Evolutionary conservation across 2,113 vertebrate genomes (phyloP), one percentile per base, ranked within the genome.

Genomic region (Cephalopholis sonnerati): DNA sequence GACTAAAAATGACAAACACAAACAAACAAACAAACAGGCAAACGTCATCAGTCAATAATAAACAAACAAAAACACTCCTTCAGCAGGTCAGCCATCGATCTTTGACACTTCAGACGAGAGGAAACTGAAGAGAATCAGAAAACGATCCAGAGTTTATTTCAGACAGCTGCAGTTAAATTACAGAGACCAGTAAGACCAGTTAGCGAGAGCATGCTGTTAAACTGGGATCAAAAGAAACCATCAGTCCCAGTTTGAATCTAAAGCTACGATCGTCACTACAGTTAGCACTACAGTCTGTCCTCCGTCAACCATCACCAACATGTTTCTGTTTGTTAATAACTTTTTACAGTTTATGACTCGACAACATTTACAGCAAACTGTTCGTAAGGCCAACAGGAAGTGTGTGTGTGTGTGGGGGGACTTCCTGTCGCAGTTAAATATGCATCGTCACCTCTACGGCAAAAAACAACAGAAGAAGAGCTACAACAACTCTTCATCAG

Each of bases 321-420:
- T 1, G 13, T 62, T 74, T 7, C 17, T 51, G 25, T 32, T 68
- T 17, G 7, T 53, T 15, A 69, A 6, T n/a, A 62, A 50, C 15
- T 55, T 20, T 32, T 46, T 71, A 82, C 87, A 73, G 25, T 62
- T 50, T 67, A 44, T 25, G 63, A 81, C 39, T 61, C 24, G 36
- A 66, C 5, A 0, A 67, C 27, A 41, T 51, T 77, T 65, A 83
- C 77, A 71, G 73, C 69, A 54, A 68, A 54, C 48, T 27, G 73
- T 85, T 71, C 2, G 46, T 86, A 86, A 89, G 83, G 80, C 87
- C 82, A 67, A 78, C 57, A 61, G 53, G 41, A 13, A 13, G 41
- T 1, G 11, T 1, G 11, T 58, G n/a, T 15, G 51, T 15, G 61
- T 18, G 59, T 63, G 27, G 58, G 12, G 50, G 41, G 41, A 6